Evolutionary conservation across 1,140 invertebrate genomes (phyloP).

Genomic region (Paracyclopina nana): DNA sequence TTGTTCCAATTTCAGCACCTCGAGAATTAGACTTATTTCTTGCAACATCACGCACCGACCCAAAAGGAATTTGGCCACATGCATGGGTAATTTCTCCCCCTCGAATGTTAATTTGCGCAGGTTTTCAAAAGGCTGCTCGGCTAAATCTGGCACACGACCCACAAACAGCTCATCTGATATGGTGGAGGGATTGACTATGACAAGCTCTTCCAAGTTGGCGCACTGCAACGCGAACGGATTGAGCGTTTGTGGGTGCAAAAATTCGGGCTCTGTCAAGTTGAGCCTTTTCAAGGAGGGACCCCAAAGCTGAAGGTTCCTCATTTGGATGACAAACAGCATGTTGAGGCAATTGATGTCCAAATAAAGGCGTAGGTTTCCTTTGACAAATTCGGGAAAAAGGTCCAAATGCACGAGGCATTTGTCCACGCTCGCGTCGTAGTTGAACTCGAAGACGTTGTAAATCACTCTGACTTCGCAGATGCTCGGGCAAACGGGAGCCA

Average conservation of each 20-base stretch:
- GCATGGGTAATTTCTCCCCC: not conserved
- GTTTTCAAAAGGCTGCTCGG: not conserved
- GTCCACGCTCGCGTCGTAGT: not conserved
- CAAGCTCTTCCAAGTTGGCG: not conserved
- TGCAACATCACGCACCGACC: not conserved
- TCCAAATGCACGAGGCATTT: not conserved
- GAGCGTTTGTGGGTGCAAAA: not conserved
- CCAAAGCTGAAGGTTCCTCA: not conserved
- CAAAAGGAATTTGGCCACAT: not conserved
- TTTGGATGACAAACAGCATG: not conserved
- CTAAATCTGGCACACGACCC: not conserved
- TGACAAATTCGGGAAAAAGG: not conserved
- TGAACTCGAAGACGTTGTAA: not conserved
- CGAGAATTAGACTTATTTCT: not conserved
- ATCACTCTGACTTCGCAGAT: not conserved
- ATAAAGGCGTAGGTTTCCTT: not conserved
- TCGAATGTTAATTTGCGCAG: not conserved
- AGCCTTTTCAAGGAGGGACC: not conserved
- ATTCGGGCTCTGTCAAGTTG: not conserved
- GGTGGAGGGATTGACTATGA: not conserved
- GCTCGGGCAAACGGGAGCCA: not conserved
- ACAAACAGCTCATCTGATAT: not conserved
- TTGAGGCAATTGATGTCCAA: not conserved
- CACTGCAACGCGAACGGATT: not conserved
- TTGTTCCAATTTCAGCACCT: not conserved